Evolutionary conservation across 1,140 invertebrate species (phyloP), one percentile per base, ranked within the genome.

Genomic region (Pygmarrhopalites habei): DNA sequence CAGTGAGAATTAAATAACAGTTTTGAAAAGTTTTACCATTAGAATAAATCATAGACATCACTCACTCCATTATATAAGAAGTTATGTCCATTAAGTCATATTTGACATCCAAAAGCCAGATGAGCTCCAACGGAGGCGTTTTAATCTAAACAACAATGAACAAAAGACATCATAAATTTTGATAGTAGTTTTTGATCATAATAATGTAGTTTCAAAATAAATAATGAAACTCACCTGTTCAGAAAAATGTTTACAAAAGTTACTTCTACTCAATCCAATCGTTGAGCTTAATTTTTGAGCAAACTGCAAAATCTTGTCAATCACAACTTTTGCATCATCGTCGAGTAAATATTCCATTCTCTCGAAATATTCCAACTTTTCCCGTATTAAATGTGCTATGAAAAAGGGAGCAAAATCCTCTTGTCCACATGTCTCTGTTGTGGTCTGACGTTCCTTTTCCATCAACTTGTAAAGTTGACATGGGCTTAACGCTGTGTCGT

Each of bases 31-130:
- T 7, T 7, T 35, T 7, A 35, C 32, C 15, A 35, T 35, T 7
- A 35, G 15, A 35, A 7, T 35, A 7, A 7, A 15, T 7, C 15
- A 35, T 35, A 35, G 15, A 35, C 32, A 35, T 35, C n/a, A 60
- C 55, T 69, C 35, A 66, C 65, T 41, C 60, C 44, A 67, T 66
- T 29, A 70, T 19, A 53, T 70, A 70, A 15, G 43, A 49, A 2
- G n/a, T 62, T 19, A 66, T 17, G 46, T 29, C 23, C 51, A 61
- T 15, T 3, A 70, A 17, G 23, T 64, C 32, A 30, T 64, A 67
- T 41, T 60, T 58, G 3, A 3, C 23, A 29, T 64, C 60, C 44
- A 70, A 23, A 15, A 65, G 14, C 60, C 63, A 70, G 1, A 70
- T 12, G 2, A 70, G 44, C 43, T 70, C 69, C 46, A 70, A 51